Conservation (phyloP, 2,113 vertebrate genomes). For the Proterorhinus semilunaris region DNA sequence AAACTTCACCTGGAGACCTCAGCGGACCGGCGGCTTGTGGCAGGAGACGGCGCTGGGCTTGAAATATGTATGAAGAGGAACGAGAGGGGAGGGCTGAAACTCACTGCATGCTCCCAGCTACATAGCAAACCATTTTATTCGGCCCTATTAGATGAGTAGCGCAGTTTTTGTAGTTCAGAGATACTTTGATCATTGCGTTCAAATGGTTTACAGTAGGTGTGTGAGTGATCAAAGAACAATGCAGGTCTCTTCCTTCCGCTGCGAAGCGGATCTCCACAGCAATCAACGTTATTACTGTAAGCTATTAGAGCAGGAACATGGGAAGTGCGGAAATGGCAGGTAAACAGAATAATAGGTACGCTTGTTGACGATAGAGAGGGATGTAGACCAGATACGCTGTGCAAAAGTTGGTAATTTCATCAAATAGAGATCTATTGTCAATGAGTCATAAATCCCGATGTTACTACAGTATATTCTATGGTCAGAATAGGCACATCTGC, state of each 20-base stretch:
- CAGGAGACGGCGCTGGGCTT: conserved; percentile 29
- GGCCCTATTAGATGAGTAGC: conserved; percentile 23
- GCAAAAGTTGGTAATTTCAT: too few species aligned
- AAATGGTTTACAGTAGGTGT: conserved; percentile 17
- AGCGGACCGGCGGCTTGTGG: conserved; percentile 13
- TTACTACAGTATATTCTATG: too few species aligned
- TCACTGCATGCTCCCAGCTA: conserved; percentile 20
- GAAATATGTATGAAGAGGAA: conserved; percentile 53
- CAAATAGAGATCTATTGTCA: too few species aligned
- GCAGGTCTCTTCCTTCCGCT: not conserved
- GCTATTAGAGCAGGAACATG: not conserved
- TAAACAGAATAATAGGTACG: not conserved
- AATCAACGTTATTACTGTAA: conserved; percentile 10
- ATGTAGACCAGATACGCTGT: too few species aligned
- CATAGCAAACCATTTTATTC: not conserved
- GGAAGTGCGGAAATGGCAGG: not conserved
- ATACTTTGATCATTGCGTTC: conserved; percentile 23
- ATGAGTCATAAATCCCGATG: too few species aligned
- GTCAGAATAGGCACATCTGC: too few species aligned
- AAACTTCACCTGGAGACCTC: conserved; percentile 20
- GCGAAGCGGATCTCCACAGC: not conserved
- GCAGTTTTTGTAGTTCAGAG: conserved; percentile 29
- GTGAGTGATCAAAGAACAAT: conserved; percentile 23
- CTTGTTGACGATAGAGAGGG: not conserved
- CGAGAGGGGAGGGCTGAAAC: not conserved